Evolutionary conservation across 2,888 invertebrate genomes (phyloP).

Genomic region (Allygus modestus): DNA sequence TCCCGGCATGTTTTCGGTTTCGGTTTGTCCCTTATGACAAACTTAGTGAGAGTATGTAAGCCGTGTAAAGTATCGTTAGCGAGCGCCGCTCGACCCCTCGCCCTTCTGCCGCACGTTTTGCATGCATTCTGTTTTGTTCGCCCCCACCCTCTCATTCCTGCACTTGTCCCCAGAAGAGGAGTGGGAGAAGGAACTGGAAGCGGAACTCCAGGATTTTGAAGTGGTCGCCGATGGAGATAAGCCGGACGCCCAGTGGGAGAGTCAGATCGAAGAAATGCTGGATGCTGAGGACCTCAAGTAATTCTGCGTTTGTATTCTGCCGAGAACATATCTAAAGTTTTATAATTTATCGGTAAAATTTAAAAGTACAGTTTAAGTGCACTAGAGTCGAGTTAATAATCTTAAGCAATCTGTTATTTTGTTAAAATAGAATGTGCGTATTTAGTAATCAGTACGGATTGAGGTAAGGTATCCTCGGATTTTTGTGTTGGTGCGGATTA

Average conservation of each 20-base stretch:
- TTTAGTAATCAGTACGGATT: not conserved
- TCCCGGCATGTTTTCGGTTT: constrained; percentile 24
- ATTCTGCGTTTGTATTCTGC: constrained; percentile 18
- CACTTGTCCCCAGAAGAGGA: constrained; percentile 84
- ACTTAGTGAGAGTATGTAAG: constrained; percentile 46
- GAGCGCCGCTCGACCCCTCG: not conserved
- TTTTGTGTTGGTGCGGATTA: not conserved
- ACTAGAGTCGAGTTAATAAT: not conserved
- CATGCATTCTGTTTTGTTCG: constrained; percentile 69
- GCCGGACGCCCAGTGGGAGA: constrained; percentile 58
- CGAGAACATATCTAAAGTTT: constrained; percentile 12
- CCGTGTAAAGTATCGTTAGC: constrained; percentile 22
- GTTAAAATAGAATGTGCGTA: not conserved
- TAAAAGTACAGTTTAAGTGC: not conserved
- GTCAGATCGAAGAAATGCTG: constrained; percentile 63
- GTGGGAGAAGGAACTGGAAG: constrained; percentile 97
- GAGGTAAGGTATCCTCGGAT: not conserved
- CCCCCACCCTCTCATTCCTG: constrained; percentile 66
- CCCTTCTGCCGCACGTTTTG: constrained; percentile 20
- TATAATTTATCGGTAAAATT: not conserved
- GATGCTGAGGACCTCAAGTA: constrained; percentile 64
- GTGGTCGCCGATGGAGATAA: constrained; percentile 80
- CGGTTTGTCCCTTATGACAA: constrained; percentile 37
- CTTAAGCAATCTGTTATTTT: no score
- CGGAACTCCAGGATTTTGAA: constrained; percentile 96